A percentile compares a stretch with the other conserved stretches of the same genome.
phyloP scores from a whole-genome alignment of 30 jellyfish, hydroid and myxozoan species.

The Cassiopea xamachana region DNA sequence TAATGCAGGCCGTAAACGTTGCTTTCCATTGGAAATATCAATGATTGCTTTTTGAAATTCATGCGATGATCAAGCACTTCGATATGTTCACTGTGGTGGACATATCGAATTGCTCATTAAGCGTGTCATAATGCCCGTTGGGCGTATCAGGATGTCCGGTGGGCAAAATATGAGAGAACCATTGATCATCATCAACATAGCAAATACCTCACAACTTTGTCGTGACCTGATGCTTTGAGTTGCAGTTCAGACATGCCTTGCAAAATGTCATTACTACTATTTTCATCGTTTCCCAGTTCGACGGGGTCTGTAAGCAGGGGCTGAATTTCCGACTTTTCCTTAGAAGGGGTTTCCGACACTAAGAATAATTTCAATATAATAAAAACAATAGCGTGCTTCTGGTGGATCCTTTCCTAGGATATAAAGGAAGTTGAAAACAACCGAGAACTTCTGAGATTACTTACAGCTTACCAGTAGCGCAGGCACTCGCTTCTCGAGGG shows the following conservation, averaged over 20 bases:
- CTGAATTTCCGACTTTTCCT: background rate
- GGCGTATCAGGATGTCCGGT: background rate
- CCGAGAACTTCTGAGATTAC: background rate
- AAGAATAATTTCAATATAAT: too few species aligned
- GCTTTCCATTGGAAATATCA: background rate
- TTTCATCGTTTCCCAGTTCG: background rate
- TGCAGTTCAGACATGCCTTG: background rate
- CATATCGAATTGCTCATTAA: background rate
- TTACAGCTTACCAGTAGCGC: slow-evolving; percentile 24
- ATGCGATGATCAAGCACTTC: background rate
- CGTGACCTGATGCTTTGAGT: background rate
- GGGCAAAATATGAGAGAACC: background rate
- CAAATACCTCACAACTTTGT: background rate
- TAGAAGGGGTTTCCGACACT: background rate
- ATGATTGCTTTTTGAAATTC: background rate
- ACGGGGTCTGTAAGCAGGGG: background rate
- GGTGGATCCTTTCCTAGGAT: background rate
- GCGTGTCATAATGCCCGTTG: background rate
- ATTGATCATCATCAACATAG: background rate
- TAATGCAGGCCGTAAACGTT: background rate
- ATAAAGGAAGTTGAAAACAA: background rate
- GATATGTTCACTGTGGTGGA: background rate
- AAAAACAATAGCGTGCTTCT: too few species aligned
- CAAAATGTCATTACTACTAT: background rate
- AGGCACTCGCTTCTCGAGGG: slow-evolving; percentile 53